These are phyloP conservation scores for Hormiphora californensis DNA, from an alignment of 37 sponge, comb jelly and placozoan species.

Conservation along the genomic window DNA sequence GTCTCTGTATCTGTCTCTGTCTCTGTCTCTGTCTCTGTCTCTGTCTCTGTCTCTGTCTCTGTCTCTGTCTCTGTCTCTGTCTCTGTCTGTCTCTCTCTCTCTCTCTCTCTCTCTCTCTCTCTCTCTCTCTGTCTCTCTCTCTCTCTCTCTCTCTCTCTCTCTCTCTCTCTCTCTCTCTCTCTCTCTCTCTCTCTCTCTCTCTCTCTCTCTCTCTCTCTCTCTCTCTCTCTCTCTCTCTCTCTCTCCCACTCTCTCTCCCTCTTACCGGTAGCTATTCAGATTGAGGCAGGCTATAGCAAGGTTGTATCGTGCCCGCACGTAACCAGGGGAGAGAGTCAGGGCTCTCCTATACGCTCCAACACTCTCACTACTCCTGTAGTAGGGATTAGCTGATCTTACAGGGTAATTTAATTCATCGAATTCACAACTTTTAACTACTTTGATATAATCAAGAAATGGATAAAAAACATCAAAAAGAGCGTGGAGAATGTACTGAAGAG, in stretches of 20 bases:
- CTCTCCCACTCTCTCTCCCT: too few species aligned
- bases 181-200: slow-evolving; percentile 73
- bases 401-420: too few species aligned
- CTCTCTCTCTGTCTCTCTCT: too few species aligned
- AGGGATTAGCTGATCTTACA: too few species aligned
- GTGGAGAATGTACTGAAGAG: not conserved
- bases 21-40: too few species aligned
- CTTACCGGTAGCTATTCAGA: slow-evolving; percentile 72
- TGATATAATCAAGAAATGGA: not conserved
- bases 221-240: slow-evolving; percentile 64
- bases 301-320: slow-evolving; percentile 87
- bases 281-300: slow-evolving; percentile 94
- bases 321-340: slow-evolving; percentile 74
- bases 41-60: too few species aligned
- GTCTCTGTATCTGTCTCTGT: too few species aligned
- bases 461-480: not conserved
- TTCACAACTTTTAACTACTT: too few species aligned
- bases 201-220: slow-evolving; percentile 71
- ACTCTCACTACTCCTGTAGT: slow-evolving; percentile 51
- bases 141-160: too few species aligned
- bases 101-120: too few species aligned
- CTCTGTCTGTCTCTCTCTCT: too few species aligned
- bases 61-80: too few species aligned
- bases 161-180: slow-evolving; percentile 28
- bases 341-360: slow-evolving; percentile 81